These are phyloP conservation scores for Drosophila athabasca DNA, from an alignment of 1,140 invertebrate species.

Conservation along the genomic window DNA sequence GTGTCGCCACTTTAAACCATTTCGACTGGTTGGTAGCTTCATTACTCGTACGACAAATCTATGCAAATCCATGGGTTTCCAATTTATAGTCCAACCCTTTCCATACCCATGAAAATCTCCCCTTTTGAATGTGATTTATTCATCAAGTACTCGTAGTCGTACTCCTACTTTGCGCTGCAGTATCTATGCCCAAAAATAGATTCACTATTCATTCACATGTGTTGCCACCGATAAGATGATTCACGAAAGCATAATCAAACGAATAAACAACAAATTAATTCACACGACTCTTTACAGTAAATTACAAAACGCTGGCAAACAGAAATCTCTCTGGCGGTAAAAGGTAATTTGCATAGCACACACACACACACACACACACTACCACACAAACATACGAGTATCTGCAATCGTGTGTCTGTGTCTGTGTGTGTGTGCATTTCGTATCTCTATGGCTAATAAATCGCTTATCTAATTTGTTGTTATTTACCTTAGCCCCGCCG, in stretches of 20 bases:
- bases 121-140: too few relatives aligned
- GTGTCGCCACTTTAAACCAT: too few relatives aligned
- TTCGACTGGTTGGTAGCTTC: too few relatives aligned
- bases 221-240: slow-evolving; percentile 1
- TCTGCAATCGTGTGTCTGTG: slow-evolving; percentile 28
- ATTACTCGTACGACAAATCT: too few relatives aligned
- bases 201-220: too few relatives aligned
- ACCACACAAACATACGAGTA: neutral
- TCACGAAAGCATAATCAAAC: slow-evolving; percentile 41
- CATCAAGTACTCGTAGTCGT: too few relatives aligned
- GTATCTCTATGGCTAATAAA: slow-evolving; percentile 63
- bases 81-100: too few relatives aligned
- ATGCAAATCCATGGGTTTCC: too few relatives aligned
- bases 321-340: slow-evolving; percentile 24
- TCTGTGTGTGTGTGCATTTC: neutral
- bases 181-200: too few relatives aligned
- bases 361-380: neutral
- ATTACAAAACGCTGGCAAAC: slow-evolving; percentile 14
- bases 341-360: slow-evolving; percentile 36
- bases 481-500: slow-evolving; percentile 43
- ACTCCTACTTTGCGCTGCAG: too few relatives aligned
- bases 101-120: too few relatives aligned
- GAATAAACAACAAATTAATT: slow-evolving; percentile 23
- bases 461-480: slow-evolving; percentile 74
- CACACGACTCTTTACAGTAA: slow-evolving; percentile 19